Conservation (phyloP, 2,113 vertebrate genomes). For the Amblyopsis rosae region DNA sequence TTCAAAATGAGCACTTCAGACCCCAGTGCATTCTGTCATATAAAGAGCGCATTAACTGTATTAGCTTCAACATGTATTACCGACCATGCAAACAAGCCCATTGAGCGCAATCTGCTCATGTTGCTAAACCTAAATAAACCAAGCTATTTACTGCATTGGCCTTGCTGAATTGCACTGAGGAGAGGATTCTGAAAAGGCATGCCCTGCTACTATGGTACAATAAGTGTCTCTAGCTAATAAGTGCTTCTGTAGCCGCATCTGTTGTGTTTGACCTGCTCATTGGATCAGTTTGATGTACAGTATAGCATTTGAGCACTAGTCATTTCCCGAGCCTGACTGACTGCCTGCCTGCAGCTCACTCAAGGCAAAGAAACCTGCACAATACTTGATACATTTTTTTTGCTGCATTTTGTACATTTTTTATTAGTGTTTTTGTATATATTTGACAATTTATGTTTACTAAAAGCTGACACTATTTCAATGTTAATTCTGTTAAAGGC, state of each 20-base stretch:
- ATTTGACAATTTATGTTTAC: constrained; percentile 76
- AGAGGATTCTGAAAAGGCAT: background rate
- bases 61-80: constrained; percentile 21
- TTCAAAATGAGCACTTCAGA: constrained; percentile 29
- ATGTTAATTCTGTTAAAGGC: constrained; percentile 74
- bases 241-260: constrained; percentile 14
- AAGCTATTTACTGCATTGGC: constrained; percentile 12
- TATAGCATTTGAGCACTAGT: constrained; percentile 22
- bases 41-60: constrained; percentile 24
- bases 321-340: background rate
- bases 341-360: constrained; percentile 26
- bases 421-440: constrained; percentile 77
- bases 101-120: constrained; percentile 26
- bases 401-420: constrained; percentile 78
- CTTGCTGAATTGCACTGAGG: background rate
- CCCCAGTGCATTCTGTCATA: constrained; percentile 30
- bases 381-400: constrained; percentile 72
- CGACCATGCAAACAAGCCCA: constrained; percentile 8
- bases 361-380: constrained; percentile 49
- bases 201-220: background rate
- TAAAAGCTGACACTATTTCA: constrained; percentile 70
- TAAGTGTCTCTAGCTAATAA: background rate
- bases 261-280: constrained; percentile 35
- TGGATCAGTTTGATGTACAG: constrained; percentile 27
- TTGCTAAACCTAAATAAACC: constrained; percentile 32